Evolutionary conservation across 1,140 invertebrate genomes (phyloP), one percentile per base, ranked within the genome.

Genomic region (Lasioglossum albipes): DNA sequence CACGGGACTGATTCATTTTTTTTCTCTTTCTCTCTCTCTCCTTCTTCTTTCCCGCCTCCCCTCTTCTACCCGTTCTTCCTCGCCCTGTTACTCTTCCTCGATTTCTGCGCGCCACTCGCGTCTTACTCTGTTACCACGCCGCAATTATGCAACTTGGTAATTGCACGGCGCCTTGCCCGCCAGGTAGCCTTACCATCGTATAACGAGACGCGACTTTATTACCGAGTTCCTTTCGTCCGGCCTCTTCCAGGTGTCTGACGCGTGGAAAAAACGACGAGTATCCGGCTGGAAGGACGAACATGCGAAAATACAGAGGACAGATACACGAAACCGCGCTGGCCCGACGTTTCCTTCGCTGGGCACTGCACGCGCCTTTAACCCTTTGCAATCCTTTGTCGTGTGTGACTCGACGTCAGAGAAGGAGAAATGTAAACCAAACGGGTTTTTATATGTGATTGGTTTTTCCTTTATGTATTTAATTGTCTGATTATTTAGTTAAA

Each of bases 131-230:
- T 84, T 90, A 79, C 86, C 79, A 86, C 81, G 79, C 62, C 84
- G 80, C 89, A 91, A 91, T 91, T 91, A 91, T 89, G 90, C 88
- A 91, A 89, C 89, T 87, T 79, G 84, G 85, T 91, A 91, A 91
- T 91, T 91, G 88, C 86, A 86, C 81, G 90, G 89, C 87, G 87
- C 86, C 86, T 87, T 76, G 49, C 78, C 71, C 75, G 68, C 68
- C 85, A 74, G 70, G 61, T 75, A 78, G 68, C 67, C 74, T 70
- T 79, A 79, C 83, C 83, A 72, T 85, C 82, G 74, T 79, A 69
- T 88, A 89, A 89, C 84, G 80, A 89, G 86, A 89, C 81, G 77
- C 80, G 69, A 85, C 74, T 89, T 89, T 87, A 87, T 88, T 89
- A 80, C 82, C 66, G 64, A 83, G 75, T 85, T 88, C 80, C 68